Base-by-base conservation (phyloP, 64 coral and sea anemone species). In the Acropora tenuis region DNA sequence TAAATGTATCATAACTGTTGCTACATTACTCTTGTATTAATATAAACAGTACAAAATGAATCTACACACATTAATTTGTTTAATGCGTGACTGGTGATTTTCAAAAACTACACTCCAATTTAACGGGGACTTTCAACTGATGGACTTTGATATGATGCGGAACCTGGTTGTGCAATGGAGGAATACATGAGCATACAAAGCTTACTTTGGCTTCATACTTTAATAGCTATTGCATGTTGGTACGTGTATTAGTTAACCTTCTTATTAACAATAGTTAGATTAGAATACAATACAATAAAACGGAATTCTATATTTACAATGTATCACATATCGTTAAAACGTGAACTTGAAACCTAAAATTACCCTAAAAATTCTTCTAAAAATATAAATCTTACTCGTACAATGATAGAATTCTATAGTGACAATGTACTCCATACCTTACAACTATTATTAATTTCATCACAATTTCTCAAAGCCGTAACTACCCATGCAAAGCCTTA, bases 141-240 rank as follows among this genome's bases (percentile, higher is more conserved):
- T 1, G 19, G 17, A 69, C 67, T 69, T 69, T 69, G 67, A 69
- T 69, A n/a, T 16, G 17, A n/a, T 69, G 19, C 19, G 67, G 67
- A 30, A 69, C 67, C 67, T 69, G 67, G 67, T 69, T 69, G 30
- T 69, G 67, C 67, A 69, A 69, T 19, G 12, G 67, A 69, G 67
- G 18, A 69, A 19, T n/a, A 69, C 67, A 19, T 69, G 67, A 69
- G 67, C 67, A 69, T 69, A 30, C 19, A n/a, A 69, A n/a, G 67
- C 67, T 69, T 69, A n/a, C 67, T 69, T n/a, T 69, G 67, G 67
- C 67, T 69, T 69, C 67, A 30, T 30, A 69, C 19, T 69, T 69
- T 69, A 69, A 69, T 69, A 69, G 67, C 67, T 69, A 69, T 69
- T 69, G n/a, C 67, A 69, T 69, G 67, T 69, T 69, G 58, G 58